Evolutionary conservation across 2,113 vertebrate genomes (phyloP), one percentile per base, ranked within the genome.

Genomic region (Trogon melanurus): DNA sequence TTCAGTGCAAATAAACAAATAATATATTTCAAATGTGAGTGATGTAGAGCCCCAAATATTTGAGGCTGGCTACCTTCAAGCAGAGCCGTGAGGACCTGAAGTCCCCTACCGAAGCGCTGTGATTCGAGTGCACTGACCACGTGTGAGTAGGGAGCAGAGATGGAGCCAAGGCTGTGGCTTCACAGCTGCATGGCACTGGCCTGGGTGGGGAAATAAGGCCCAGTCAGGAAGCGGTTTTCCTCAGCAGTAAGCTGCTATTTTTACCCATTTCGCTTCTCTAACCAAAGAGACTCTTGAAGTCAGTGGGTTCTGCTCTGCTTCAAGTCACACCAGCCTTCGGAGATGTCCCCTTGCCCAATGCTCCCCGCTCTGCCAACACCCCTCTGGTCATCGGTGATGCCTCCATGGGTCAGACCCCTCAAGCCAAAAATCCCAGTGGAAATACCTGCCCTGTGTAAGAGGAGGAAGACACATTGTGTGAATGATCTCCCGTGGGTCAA

Each of bases 161-260:
- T 1, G 1, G 73, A 61, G 61, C 76, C 85, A 72, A 41, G 90
- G 69, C 84, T 75, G 62, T 3, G 16, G 79, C 74, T 93, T 58
- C 3, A 0, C 95, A 93, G 92, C 95, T 91, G 79, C 79, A 66
- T 1, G 1, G 57, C 6, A 4, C 90, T 88, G 88, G 79, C 69
- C 38, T 47, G 90, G 53, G 29, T 0, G 3, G 64, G 94, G 93
- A 95, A 96, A 92, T 92, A 54, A 94, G 85, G 85, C 83, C 69
- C 90, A 95, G 90, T 87, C 90, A 92, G 93, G 90, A 90, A 93
- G 92, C 83, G 64, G 61, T 86, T 93, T 93, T 93, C 92, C 93
- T 96, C 85, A 96, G 88, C 65, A 95, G 90, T 93, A 88, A 93
- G 69, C 36, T 95, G 83, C 95, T 95, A 84, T 96, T 97, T 96